These are phyloP conservation scores for Falco novaeseelandiae DNA, from an alignment of 2,797 vertebrate species.

Conservation along the genomic window DNA sequence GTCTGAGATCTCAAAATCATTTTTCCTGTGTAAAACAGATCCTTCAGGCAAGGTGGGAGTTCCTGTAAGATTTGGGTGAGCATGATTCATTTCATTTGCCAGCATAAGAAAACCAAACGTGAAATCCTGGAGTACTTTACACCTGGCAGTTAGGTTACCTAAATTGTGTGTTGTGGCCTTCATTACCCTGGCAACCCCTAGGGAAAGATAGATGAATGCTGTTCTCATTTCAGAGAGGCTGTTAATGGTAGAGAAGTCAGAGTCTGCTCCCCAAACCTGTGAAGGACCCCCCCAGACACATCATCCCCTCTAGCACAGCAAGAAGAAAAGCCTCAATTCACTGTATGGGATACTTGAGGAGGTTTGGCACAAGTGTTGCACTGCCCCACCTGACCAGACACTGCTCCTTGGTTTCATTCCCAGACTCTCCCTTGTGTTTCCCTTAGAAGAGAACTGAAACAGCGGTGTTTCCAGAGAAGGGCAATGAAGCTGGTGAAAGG, in stretches of 20 bases:
- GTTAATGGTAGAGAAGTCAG: background rate
- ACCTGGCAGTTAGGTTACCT: background rate
- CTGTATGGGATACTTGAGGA: background rate
- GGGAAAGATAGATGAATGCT: background rate
- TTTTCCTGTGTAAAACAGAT: background rate
- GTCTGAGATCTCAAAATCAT: background rate
- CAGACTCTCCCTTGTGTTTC: background rate
- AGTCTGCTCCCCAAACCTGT: background rate
- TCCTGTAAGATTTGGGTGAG: background rate
- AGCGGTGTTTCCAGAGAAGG: background rate
- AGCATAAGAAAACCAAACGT: background rate
- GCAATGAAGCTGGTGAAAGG: background rate
- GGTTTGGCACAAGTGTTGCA: rapidly evolving
- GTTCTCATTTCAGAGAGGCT: background rate
- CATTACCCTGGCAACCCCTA: background rate
- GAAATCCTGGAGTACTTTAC: background rate
- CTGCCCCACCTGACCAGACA: background rate
- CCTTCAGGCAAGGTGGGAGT: background rate
- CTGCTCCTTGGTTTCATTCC: background rate
- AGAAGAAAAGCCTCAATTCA: background rate
- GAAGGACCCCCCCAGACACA: background rate
- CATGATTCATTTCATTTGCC: background rate
- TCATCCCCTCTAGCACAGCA: background rate
- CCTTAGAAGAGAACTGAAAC: background rate
- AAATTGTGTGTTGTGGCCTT: background rate